Base-by-base conservation (phyloP, 2,888 invertebrate genomes). In the Euplagia quadripunctaria region DNA sequence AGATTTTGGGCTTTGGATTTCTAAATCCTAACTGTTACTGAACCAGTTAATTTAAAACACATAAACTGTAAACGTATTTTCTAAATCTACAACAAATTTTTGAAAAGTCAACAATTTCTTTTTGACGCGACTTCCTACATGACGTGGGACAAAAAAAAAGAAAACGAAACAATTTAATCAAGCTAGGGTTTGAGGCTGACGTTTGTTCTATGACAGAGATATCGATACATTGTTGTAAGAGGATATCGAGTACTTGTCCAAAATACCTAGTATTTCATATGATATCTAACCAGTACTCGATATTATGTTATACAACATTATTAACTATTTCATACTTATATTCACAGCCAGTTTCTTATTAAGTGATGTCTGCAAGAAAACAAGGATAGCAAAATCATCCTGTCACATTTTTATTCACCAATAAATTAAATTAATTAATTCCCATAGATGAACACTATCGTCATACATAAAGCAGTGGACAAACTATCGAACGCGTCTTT, bases 101-200 rank as follows among this genome's bases (percentile, higher is more conserved):
- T 67, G 70, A 70, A 73, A 64, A 68, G 63, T 70, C 75, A 71
- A 65, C 63, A 74, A 71, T 63, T 61, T 64, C 61, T 66, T 68
- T 52, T 69, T 49, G 63, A 79, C 73, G 72, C 75, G 61, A 55
- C 65, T 79, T 70, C 55, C 72, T n/a, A 73, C 77, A 82, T 82
- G 82, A 81, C 82, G 82, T 82, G 81, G 82, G 82, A 74, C 67
- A 41, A 64, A 64, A 68, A 78, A 20, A 49, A 75, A 46, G 71
- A 65, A 65, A 46, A 64, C 42, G 68, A 68, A 68, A n/a, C 68
- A 41, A 41, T 31, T 9, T 8, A 12, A 12, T 61, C 12, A 11
- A 31, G 61, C 11, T 14, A 61, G 61, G 61, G 61, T 61, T 49
- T 51, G 49, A 64, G 12, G 43, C 20, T 31, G 41, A 52, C 0